Evolutionary conservation across 2,113 vertebrate genomes (phyloP).

Genomic region (Osmerus mordax): DNA sequence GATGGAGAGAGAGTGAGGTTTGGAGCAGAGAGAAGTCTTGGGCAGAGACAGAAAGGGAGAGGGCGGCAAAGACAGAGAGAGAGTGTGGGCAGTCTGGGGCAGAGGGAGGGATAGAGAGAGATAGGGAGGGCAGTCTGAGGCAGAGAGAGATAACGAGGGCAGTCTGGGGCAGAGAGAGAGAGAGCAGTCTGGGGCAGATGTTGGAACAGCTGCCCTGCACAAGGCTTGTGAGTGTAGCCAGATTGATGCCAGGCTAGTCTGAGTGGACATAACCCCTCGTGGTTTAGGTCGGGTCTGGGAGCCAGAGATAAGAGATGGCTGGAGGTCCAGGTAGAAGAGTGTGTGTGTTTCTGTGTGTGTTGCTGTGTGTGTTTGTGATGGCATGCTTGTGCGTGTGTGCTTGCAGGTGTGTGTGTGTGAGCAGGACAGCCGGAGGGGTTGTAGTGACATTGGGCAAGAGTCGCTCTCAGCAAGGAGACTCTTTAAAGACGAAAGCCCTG

Average conservation of each 20-base stretch:
- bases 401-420: not conserved
- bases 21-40: not conserved
- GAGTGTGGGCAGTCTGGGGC: no score
- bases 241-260: slow-evolving; percentile 44
- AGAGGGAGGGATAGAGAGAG: not conserved
- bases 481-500: slow-evolving; percentile 7
- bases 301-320: slow-evolving; percentile 63
- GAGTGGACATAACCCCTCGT: slow-evolving; percentile 56
- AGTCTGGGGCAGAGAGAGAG: not conserved
- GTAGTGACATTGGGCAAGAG: slow-evolving; percentile 18
- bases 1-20: not conserved
- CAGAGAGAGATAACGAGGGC: slow-evolving; percentile 23
- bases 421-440: not conserved
- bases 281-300: slow-evolving; percentile 60
- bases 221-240: slow-evolving; percentile 31
- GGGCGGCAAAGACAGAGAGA: not conserved
- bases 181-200: slow-evolving; percentile 45
- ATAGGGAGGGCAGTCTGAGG: slow-evolving; percentile 20
- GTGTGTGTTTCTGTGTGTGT: no score
- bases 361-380: not conserved
- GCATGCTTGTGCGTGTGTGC: not conserved
- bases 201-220: slow-evolving; percentile 44
- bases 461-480: slow-evolving; percentile 13
- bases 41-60: no score
- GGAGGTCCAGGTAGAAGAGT: not conserved